A percentile compares a stretch with the other conserved stretches of the same genome.
These are phyloP conservation scores for Delia radicum DNA, from an alignment of 1,140 invertebrate species.

Conservation along the genomic window DNA sequence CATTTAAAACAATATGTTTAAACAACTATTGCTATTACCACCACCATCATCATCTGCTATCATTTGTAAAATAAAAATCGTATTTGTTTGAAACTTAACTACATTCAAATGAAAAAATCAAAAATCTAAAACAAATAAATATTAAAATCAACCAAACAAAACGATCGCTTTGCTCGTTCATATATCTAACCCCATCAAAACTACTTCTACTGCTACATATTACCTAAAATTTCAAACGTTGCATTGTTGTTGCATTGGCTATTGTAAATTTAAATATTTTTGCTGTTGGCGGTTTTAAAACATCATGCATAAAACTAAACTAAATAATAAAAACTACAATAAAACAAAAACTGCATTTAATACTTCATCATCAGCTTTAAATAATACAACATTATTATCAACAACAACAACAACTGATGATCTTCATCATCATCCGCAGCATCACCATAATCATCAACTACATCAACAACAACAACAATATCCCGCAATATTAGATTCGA, in stretches of 20 bases:
- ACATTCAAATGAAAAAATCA: too few relatives aligned
- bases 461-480: neutral
- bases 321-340: constrained; percentile 28
- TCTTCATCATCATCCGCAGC: constrained; percentile 1
- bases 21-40: too few relatives aligned
- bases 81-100: too few relatives aligned
- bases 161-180: too few relatives aligned
- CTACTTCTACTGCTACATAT: too few relatives aligned
- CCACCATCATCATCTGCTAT: too few relatives aligned
- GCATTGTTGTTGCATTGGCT: neutral
- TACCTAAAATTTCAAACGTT: neutral
- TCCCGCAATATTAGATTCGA: constrained; percentile 31
- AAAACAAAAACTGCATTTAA: neutral
- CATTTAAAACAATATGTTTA: too few relatives aligned
- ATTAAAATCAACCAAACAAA: too few relatives aligned
- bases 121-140: too few relatives aligned
- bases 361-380: neutral
- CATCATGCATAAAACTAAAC: constrained; percentile 52
- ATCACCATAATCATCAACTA: constrained; percentile 26
- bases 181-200: too few relatives aligned
- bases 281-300: neutral
- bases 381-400: constrained; percentile 27
- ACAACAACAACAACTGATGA: constrained; percentile 31
- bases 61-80: too few relatives aligned
- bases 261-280: neutral